Conservation (phyloP, 2,888 invertebrate genomes). For the Cyclophora albipunctata region DNA sequence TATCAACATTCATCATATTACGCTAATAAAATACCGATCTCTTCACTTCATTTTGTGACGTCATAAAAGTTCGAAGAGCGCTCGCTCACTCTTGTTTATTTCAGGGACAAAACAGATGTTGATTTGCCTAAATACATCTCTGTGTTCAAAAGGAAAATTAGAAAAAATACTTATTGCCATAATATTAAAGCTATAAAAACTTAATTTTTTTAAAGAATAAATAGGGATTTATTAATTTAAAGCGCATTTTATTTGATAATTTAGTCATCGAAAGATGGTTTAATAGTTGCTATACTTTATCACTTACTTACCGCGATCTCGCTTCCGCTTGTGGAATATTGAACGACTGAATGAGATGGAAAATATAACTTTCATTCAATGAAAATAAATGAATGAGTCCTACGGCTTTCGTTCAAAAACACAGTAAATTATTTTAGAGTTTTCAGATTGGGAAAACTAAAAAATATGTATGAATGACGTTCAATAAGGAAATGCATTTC, state of each 20-base stretch:
- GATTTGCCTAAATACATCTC: background rate
- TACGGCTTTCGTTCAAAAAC: slow-evolving; percentile 12
- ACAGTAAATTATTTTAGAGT: too few species aligned
- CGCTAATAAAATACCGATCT: slow-evolving; percentile 1
- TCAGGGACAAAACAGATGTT: slow-evolving; percentile 39
- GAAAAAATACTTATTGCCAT: too few species aligned
- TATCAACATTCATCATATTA: too few species aligned
- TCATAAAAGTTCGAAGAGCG: slow-evolving; percentile 30
- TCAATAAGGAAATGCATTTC: too few species aligned
- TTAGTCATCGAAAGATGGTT: background rate
- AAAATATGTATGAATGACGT: too few species aligned
- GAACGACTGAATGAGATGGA: slow-evolving; percentile 22
- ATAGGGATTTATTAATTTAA: too few species aligned
- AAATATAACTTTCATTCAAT: background rate
- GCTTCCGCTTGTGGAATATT: slow-evolving; percentile 19
- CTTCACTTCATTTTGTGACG: slow-evolving; percentile 32
- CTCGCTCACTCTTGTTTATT: slow-evolving; percentile 26
- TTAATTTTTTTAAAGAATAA: too few species aligned
- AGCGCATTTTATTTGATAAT: too few species aligned
- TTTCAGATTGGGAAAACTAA: too few species aligned
- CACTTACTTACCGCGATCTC: slow-evolving; percentile 33
- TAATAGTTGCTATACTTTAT: slow-evolving; percentile 20
- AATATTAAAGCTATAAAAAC: too few species aligned
- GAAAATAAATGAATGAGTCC: too few species aligned
- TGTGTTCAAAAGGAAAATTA: too few species aligned